These are phyloP conservation scores for Cyanocitta stelleri DNA, from an alignment of 2,113 vertebrate genomes.

Conservation along the genomic window DNA sequence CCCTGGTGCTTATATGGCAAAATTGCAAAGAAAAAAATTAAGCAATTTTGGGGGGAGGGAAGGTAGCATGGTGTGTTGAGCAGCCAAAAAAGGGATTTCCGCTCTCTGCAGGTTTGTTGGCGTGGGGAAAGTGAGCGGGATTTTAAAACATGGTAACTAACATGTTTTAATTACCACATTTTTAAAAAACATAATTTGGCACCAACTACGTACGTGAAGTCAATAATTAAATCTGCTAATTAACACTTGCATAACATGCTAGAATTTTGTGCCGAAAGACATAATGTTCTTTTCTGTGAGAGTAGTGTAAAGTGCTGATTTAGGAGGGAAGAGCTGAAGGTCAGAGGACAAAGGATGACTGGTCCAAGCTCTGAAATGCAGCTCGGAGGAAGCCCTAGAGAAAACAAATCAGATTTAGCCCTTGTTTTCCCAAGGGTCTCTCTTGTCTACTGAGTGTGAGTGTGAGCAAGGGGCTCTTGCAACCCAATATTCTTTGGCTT, in stretches of 20 bases:
- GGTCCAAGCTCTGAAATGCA: neutral
- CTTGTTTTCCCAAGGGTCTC: slow-evolving; percentile 14
- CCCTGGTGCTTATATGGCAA: slow-evolving; percentile 37
- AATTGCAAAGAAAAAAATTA: neutral
- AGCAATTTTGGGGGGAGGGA: neutral
- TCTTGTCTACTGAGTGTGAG: neutral
- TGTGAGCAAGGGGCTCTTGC: neutral
- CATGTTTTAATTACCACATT: slow-evolving; percentile 51
- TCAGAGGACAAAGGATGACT: neutral
- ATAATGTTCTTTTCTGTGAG: neutral
- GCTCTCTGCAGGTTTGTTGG: neutral
- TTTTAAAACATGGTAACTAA: slow-evolving; percentile 39
- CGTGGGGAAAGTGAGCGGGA: neutral
- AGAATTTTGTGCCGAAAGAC: neutral
- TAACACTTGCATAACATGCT: slow-evolving; percentile 7
- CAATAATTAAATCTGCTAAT: slow-evolving; percentile 47
- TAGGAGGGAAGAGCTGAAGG: slow-evolving; percentile 9
- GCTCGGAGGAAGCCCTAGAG: neutral
- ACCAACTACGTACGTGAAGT: neutral
- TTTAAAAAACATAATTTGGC: neutral
- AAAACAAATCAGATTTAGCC: slow-evolving; percentile 34
- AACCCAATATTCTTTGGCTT: slow-evolving; percentile 62
- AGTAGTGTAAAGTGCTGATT: neutral
- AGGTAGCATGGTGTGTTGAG: neutral
- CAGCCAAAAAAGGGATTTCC: slow-evolving; percentile 10